Percentiles rank a stretch among this genome's conserved stretches.
phyloP scores from a whole-genome alignment of 2,113 vertebrate species.

The Melanerpes aurifrons region DNA sequence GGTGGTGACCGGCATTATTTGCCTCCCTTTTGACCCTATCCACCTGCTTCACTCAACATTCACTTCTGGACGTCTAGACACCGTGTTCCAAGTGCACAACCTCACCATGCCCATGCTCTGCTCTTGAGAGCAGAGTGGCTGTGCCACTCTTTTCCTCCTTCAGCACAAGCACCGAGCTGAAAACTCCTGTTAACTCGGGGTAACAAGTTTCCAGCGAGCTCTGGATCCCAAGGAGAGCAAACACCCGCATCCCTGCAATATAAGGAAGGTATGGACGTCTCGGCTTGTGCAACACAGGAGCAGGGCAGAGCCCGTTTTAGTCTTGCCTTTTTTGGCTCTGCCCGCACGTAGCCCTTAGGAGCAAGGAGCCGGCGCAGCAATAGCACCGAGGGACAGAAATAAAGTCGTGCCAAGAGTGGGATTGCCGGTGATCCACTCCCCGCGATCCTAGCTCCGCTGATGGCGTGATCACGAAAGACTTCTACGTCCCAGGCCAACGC shows the following conservation, averaged over 20 bases:
- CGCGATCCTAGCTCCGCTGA: background rate
- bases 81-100: background rate
- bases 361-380: background rate
- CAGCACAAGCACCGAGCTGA: background rate
- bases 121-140: background rate
- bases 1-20: background rate
- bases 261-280: background rate
- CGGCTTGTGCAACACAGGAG: background rate
- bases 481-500: background rate
- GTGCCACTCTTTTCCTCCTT: background rate
- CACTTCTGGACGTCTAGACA: background rate
- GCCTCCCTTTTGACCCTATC: background rate
- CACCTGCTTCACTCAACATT: background rate
- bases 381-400: background rate
- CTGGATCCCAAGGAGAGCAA: background rate
- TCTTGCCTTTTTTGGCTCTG: slow-evolving; percentile 35
- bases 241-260: background rate
- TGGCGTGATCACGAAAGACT: background rate
- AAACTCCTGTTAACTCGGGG: background rate
- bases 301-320: background rate
- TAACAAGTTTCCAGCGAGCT: background rate
- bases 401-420: background rate
- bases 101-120: background rate
- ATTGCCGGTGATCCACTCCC: background rate
- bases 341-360: background rate